Evolutionary conservation across 2,113 vertebrate species (phyloP), one percentile per base, ranked within the genome.

Genomic region (Pyrgilauda ruficollis): DNA sequence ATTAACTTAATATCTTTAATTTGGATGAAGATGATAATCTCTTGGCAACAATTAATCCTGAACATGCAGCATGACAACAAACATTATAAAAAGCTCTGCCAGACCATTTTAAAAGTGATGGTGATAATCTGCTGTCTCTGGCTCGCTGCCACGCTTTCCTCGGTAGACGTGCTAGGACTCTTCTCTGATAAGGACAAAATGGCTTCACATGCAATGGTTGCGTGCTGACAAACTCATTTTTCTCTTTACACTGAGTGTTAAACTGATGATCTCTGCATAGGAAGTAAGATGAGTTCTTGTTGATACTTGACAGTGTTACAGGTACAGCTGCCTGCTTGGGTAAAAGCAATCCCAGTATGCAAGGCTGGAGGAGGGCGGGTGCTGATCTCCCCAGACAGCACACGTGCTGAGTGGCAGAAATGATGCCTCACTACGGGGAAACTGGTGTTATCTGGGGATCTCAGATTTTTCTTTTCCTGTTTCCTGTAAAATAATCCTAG

Each of bases 21-120:
- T 84, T 82, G 52, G 72, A 61, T 56, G 56, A 78, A 91, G 84
- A 75, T 84, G 35, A 43, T 89, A 94, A 95, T 92, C 87, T 95
- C 64, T 64, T 82, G 73, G 73, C 91, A 94, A 49, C 52, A 89
- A 78, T 87, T 90, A 94, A 74, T 84, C 76, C 83, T 84, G 73
- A 78, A 53, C 53, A 28, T 16, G 22, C 31, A 82, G 44, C 62
- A 44, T 82, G 89, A 82, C 47, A 91, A 82, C 47, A 91, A 80
- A 90, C 61, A 43, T 49, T 33, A 37, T 22, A 35, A 63, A 70
- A 73, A 74, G 68, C 63, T 63, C 50, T 88, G 75, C 39, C 50
- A 69, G 83, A 19, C 59, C 28, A 4, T 66, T 90, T 84, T 1
- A 24, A 28, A 83, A 80, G 76, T 2, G 5, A 9, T 63, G 93